Conservation (phyloP, 2,888 invertebrate genomes). For the Trypoxylon attenuatum region DNA sequence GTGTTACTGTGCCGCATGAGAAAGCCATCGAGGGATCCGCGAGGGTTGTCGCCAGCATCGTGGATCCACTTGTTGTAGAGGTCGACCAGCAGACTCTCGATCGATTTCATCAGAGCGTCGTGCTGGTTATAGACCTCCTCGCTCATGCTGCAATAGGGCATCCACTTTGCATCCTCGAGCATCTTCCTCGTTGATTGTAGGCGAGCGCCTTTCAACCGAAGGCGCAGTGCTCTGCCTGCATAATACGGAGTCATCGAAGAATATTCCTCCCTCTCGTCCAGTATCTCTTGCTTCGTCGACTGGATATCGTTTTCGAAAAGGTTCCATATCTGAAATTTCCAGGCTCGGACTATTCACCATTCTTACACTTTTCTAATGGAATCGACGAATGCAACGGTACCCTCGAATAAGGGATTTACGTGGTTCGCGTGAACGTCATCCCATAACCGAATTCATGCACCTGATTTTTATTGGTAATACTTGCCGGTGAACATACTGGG, state of each 20-base stretch:
- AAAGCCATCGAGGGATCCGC: conserved; percentile 80
- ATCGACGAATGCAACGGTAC: no score
- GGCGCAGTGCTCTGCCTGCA: conserved; percentile 83
- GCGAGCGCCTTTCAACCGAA: conserved; percentile 81
- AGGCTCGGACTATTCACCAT: neutral
- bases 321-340: conserved; percentile 79
- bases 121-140: conserved; percentile 85
- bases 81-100: conserved; percentile 77
- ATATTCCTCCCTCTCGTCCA: conserved; percentile 78
- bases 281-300: conserved; percentile 82
- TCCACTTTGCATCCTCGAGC: conserved; percentile 85
- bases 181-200: conserved; percentile 79
- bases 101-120: conserved; percentile 78
- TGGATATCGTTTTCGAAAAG: conserved; percentile 87
- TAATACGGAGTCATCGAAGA: conserved; percentile 83
- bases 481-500: no score
- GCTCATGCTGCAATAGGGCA: conserved; percentile 84
- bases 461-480: neutral
- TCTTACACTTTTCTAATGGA: no score
- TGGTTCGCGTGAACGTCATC: no score
- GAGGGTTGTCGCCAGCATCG: conserved; percentile 79
- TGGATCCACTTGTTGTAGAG: conserved; percentile 78
- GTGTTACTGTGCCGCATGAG: conserved; percentile 82
- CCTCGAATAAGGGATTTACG: no score
- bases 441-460: no score